Evolutionary conservation across 2,888 invertebrate genomes (phyloP).

Genomic region (Parnassius apollo): DNA sequence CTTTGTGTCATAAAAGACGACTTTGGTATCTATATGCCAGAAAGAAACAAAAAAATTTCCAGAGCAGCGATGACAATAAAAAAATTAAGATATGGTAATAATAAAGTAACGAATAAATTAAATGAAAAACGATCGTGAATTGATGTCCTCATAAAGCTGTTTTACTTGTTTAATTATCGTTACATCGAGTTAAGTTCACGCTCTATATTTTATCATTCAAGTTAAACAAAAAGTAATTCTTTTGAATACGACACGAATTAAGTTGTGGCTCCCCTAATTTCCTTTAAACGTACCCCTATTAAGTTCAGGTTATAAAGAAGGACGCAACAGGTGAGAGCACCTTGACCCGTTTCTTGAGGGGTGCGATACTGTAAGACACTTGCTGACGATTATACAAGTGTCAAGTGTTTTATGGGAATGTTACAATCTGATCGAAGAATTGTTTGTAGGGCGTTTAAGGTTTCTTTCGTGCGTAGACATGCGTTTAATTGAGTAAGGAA

Average conservation of each 20-base stretch:
- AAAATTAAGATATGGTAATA: no score
- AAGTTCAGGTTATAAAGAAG: conserved; percentile 33
- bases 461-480: neutral
- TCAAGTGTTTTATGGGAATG: conserved; percentile 28
- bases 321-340: conserved; percentile 65
- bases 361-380: conserved; percentile 42
- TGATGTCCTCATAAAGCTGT: no score
- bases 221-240: neutral
- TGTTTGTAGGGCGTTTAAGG: neutral
- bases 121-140: no score
- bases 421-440: conserved; percentile 11
- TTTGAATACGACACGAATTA: conserved; percentile 21
- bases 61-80: no score
- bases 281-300: conserved; percentile 36
- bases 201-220: neutral
- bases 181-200: neutral
- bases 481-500: neutral
- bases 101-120: no score
- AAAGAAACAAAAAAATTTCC: neutral
- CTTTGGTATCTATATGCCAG: neutral
- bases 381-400: conserved; percentile 26
- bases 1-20: neutral
- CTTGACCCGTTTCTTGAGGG: conserved; percentile 75
- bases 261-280: conserved; percentile 52
- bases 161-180: neutral